Conservation (phyloP, 2,113 vertebrate species). For the Hemiprocne comata region DNA sequence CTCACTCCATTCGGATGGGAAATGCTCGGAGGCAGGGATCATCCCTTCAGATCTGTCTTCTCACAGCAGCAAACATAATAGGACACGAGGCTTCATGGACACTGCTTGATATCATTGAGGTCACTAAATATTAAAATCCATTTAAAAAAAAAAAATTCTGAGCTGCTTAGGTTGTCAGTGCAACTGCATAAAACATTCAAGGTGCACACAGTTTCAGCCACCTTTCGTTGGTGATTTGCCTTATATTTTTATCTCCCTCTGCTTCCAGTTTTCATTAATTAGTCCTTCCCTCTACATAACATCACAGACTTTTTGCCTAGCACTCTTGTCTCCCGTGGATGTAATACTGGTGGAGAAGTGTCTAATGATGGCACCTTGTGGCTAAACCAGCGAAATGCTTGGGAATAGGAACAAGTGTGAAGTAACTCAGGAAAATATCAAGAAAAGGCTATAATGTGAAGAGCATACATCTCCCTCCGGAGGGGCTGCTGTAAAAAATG, state of each 20-base stretch:
- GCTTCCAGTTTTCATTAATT: background rate
- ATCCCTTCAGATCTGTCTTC: background rate
- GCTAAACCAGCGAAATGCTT: conserved; percentile 63
- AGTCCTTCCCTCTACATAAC: background rate
- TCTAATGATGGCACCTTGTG: conserved; percentile 73
- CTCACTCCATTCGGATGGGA: rapidly evolving
- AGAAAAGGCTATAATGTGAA: background rate
- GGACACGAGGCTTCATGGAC: background rate
- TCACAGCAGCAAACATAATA: background rate
- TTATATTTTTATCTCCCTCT: background rate
- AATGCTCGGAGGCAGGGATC: background rate
- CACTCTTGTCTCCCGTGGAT: background rate
- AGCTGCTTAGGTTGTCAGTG: background rate
- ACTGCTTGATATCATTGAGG: background rate
- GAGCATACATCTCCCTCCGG: background rate
- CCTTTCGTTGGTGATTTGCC: background rate
- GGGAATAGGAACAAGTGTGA: background rate
- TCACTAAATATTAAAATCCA: background rate
- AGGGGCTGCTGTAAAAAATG: background rate
- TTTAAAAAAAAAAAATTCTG: background rate
- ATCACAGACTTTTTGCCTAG: background rate
- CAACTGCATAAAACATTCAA: background rate
- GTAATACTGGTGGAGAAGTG: background rate
- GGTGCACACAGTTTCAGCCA: background rate
- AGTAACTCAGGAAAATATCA: background rate